Base-by-base conservation (phyloP, 2,797 vertebrate species). In the Acomys russatus region DNA sequence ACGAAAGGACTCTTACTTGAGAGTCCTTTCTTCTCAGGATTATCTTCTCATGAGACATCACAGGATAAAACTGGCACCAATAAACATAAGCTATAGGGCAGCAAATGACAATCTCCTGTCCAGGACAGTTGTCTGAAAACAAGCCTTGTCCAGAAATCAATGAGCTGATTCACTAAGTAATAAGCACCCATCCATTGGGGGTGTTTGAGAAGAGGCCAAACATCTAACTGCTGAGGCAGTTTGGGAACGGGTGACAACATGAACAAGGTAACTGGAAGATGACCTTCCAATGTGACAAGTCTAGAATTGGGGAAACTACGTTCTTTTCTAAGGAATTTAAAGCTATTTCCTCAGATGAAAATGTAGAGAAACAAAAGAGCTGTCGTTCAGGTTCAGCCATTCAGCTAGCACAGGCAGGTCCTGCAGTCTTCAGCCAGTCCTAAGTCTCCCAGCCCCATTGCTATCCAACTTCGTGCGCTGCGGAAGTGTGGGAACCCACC, bases 41-140 rank as follows among this genome's bases (percentile, higher is more conserved):
- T 38, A 74, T 61, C 54, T 73, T 61, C 70, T 88, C 35, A 9
- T 38, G 54, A 88, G 86, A 76, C 22, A 9, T 61, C 17, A 0
- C 35, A 44, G 15, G 70, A 88, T 44, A 61, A 88, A 59, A 59
- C 35, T 14, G 70, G 18, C 54, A 63, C 9, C 70, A 49, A 20
- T 63, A n/a, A 74, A 44, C 86, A 76, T 33, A 88, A 74, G 56
- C 71, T 44, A 18, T 30, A 38, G 23, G 15, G 85, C 38, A 30
- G n/a, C n/a, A 61, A 88, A 88, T 88, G 86, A 76, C 17, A 74
- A 49, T 33, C 25, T 80, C 87, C 35, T 92, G 83, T 80, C 35
- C 82, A 85, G 54, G 49, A 56, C 80, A 84, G 44, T 56, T 74
- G 56, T 25, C 88, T 90, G n/a, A 88, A 63, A 88, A 88, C 54